A percentile compares a stretch with the other conserved stretches of the same genome.
phyloP scores from a whole-genome alignment of 1,140 invertebrate species.

The Drosophila bipectinata region DNA sequence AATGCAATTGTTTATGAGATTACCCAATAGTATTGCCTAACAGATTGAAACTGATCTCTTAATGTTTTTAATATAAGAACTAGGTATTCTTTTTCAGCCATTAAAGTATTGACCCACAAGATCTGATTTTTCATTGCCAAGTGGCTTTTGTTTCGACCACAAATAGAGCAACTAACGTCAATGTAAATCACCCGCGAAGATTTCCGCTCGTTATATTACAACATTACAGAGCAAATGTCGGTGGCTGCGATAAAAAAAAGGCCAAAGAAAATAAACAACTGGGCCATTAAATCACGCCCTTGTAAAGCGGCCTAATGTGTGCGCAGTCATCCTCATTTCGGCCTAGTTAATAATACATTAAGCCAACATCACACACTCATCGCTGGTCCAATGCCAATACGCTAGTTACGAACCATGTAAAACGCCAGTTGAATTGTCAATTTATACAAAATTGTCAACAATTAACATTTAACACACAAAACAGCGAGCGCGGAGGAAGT shows the following conservation, averaged over 20 bases:
- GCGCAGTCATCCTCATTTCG: constrained; percentile 55
- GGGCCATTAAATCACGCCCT: constrained; percentile 70
- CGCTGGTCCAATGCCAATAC: constrained; percentile 41
- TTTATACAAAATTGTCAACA: constrained; percentile 69
- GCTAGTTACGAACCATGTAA: constrained; percentile 45
- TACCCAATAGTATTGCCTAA: no score
- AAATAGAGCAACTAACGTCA: constrained; percentile 33
- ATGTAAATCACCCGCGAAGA: constrained; percentile 47
- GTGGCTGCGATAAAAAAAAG: constrained; percentile 16
- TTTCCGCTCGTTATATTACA: constrained; percentile 40
- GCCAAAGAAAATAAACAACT: constrained; percentile 33
- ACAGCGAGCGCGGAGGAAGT: constrained; percentile 23
- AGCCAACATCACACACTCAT: constrained; percentile 50
- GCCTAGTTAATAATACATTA: constrained; percentile 68
- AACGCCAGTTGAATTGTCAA: constrained; percentile 77
- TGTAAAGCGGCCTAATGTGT: constrained; percentile 58
- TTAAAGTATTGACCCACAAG: background rate
- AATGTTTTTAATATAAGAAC: background rate
- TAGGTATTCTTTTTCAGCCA: background rate
- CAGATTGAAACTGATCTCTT: no score
- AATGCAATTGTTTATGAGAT: background rate
- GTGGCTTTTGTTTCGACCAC: constrained; percentile 10
- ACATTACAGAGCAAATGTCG: constrained; percentile 23
- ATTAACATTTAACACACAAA: constrained; percentile 48
- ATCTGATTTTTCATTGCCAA: constrained; percentile 19